Evolutionary conservation across 2,797 vertebrate species (phyloP).

Genomic region (Arremon brunneinucha): DNA sequence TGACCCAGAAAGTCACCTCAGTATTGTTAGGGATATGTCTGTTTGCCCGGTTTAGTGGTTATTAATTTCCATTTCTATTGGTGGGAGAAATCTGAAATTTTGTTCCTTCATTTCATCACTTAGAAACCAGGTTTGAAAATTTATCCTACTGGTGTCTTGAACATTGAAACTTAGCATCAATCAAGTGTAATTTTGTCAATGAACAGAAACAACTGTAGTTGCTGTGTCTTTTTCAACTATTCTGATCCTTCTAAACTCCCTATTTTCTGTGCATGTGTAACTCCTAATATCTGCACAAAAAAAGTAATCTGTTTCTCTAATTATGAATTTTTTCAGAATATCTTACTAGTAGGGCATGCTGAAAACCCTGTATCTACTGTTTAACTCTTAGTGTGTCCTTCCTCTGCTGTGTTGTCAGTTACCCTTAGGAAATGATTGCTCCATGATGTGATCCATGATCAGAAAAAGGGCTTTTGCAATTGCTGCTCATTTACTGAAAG

Average conservation of each 20-base stretch:
- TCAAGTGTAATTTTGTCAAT: neutral
- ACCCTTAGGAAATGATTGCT: neutral
- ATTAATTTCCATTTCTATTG: neutral
- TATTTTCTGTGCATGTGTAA: neutral
- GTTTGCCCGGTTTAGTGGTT: neutral
- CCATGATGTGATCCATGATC: neutral
- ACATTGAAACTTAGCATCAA: neutral
- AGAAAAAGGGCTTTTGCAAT: neutral
- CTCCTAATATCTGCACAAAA: neutral
- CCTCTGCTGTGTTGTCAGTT: neutral
- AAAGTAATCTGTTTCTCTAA: neutral
- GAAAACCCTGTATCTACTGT: neutral
- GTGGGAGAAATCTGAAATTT: neutral
- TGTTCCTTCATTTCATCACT: neutral
- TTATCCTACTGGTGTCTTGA: neutral
- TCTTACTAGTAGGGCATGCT: neutral
- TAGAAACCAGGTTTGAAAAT: neutral
- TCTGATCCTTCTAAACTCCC: neutral
- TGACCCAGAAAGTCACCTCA: neutral
- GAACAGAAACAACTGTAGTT: neutral
- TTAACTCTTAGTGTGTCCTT: neutral
- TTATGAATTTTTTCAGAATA: constrained; percentile 4
- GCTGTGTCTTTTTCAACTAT: neutral
- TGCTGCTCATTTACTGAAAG: constrained; percentile 31
- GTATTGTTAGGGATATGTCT: neutral